Base-by-base conservation (phyloP, 2,113 vertebrate genomes). In the Etheostoma spectabile region DNA sequence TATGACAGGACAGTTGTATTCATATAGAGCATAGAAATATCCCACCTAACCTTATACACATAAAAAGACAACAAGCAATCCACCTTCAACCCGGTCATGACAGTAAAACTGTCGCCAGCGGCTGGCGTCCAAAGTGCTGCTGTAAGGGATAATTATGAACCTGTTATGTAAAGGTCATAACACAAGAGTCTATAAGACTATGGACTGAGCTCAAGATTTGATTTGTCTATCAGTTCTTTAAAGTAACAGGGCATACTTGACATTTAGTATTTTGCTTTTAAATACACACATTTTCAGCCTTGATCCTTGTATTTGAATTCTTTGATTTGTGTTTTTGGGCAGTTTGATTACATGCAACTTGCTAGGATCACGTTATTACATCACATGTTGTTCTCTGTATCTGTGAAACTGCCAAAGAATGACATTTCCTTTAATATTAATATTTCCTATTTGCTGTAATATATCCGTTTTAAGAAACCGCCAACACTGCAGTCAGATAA, bases 51-150 rank as follows among this genome's bases (percentile, higher is more conserved):
- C 15, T 18, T 8, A 16, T 10, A 19, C 30, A 30, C 19, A 46
- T 22, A 30, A 35, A 42, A n/a, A 1, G n/a, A 51, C 15, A n/a
- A 49, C 16, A n/a, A 14, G 22, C 21, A 22, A 22, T 30, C 33
- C 66, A 30, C 52, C 27, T 60, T 62, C 48, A 60, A 42, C 46
- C 46, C 4, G 0, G 30, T 55, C 56, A 22, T 33, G 21, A 38
- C 42, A 69, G 68, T 69, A 64, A 79, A 72, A 52, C 74, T 79
- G 82, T 49, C 6, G 16, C 48, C 62, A 53, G 62, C 1, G 3
- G 1, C 65, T n/a, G 21, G 52, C 74, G 45, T 79, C 49, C 45
- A 64, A 69, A 76, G 59, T 75, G 74, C 82, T 62, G 71, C 66
- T 62, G 46, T 68, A 33, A 76, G 77, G 19, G 57, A 60, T 70